A percentile compares a stretch with the other conserved stretches of the same genome.
Evolutionary conservation across 2,797 vertebrate species (phyloP).

Genomic region (Naso thynnoides): DNA sequence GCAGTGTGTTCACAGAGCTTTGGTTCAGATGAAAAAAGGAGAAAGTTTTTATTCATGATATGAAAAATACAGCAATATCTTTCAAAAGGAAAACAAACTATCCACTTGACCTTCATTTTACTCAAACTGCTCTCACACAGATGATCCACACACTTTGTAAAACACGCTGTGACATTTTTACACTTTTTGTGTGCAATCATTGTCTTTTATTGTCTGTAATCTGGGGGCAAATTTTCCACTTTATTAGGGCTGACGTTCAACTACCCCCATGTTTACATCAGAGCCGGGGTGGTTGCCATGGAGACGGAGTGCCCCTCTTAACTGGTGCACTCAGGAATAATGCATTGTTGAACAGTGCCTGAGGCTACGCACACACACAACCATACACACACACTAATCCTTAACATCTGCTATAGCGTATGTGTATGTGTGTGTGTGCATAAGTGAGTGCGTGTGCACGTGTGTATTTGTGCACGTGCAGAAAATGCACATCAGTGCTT

Average conservation of each 20-base stretch:
- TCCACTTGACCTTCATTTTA: slow-evolving; percentile 29
- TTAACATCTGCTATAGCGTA: slow-evolving; percentile 79
- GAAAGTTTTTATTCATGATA: slow-evolving; percentile 15
- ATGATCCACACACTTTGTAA: neutral
- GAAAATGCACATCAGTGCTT: slow-evolving; percentile 68
- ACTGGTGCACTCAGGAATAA: slow-evolving; percentile 87
- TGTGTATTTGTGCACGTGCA: slow-evolving; percentile 55
- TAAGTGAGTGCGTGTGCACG: slow-evolving; percentile 12
- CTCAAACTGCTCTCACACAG: neutral
- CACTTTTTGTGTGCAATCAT: slow-evolving; percentile 14
- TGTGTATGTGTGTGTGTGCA: slow-evolving; percentile 51
- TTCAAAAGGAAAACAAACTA: neutral
- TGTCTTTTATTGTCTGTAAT: slow-evolving; percentile 43
- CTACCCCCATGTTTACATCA: slow-evolving; percentile 83
- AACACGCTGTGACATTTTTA: neutral
- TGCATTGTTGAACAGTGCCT: slow-evolving; percentile 86
- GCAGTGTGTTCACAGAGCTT: neutral
- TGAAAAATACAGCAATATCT: slow-evolving; percentile 23
- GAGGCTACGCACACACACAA: slow-evolving; percentile 78
- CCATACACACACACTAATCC: slow-evolving; percentile 69
- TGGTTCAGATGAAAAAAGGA: slow-evolving; percentile 24
- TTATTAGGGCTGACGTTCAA: slow-evolving; percentile 71
- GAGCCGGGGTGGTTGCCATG: slow-evolving; percentile 78
- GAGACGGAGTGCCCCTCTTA: slow-evolving; percentile 85
- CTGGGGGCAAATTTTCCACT: slow-evolving; percentile 50